These are phyloP conservation scores for Dynastes tityus DNA, from an alignment of 2,888 invertebrate genomes.

Conservation along the genomic window DNA sequence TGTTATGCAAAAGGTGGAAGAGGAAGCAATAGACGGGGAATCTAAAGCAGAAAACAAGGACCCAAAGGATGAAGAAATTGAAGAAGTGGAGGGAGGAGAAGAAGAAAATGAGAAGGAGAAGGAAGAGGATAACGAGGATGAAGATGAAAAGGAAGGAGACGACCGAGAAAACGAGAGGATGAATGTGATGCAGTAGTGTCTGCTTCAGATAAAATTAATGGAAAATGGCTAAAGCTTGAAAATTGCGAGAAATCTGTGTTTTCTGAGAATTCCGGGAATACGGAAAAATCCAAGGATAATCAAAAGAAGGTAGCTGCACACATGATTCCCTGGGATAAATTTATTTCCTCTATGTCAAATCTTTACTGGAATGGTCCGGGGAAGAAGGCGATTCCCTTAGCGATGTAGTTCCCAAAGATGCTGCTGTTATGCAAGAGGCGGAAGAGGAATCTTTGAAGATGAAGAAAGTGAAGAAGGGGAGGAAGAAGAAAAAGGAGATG, in stretches of 20 bases:
- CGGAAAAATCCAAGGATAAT: slow-evolving; percentile 36
- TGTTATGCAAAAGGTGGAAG: slow-evolving; percentile 64
- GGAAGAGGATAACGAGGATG: slow-evolving; percentile 59
- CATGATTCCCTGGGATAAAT: slow-evolving; percentile 92
- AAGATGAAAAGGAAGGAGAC: slow-evolving; percentile 56
- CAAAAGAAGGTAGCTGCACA: slow-evolving; percentile 76
- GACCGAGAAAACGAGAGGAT: slow-evolving; percentile 59
- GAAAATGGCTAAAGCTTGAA: slow-evolving; percentile 49
- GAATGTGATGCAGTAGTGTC: slow-evolving; percentile 55
- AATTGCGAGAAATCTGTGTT: slow-evolving; percentile 53
- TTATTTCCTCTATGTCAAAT: slow-evolving; percentile 87
- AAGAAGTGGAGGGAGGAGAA: slow-evolving; percentile 51
- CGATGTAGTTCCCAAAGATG: slow-evolving; percentile 76
- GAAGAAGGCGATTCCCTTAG: slow-evolving; percentile 91
- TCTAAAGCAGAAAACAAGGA: slow-evolving; percentile 66
- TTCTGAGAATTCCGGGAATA: slow-evolving; percentile 48
- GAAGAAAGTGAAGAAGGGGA: slow-evolving; percentile 53
- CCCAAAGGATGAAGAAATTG: slow-evolving; percentile 56
- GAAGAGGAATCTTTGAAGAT: slow-evolving; percentile 65
- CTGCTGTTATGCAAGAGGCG: slow-evolving; percentile 61
- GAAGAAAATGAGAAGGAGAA: slow-evolving; percentile 54
- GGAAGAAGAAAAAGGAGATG: slow-evolving; percentile 52
- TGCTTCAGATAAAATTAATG: slow-evolving; percentile 52
- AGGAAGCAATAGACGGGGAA: slow-evolving; percentile 72
- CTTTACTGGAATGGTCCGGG: slow-evolving; percentile 86